Evolutionary conservation across 2,113 vertebrate species (phyloP).

Genomic region (Alligator sinensis): DNA sequence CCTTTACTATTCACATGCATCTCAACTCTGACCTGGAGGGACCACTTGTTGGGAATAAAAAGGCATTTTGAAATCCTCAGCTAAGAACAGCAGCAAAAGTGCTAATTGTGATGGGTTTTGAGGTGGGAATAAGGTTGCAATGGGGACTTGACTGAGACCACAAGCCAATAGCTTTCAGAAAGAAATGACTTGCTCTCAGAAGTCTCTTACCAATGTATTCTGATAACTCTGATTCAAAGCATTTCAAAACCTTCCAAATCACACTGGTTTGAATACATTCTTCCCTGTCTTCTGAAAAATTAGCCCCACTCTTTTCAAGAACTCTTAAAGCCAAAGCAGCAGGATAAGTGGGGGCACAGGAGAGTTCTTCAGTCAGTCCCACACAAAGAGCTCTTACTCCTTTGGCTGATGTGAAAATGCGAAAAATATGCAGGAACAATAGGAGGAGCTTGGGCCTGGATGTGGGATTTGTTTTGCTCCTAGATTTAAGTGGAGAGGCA

Average conservation of each 20-base stretch:
- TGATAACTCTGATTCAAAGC: not conserved
- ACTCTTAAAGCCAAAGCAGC: not conserved
- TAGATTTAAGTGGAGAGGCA: not conserved
- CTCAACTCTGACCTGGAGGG: not conserved
- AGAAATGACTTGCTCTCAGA: not conserved
- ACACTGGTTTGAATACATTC: not conserved
- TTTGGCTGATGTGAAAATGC: not conserved
- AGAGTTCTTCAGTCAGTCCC: not conserved
- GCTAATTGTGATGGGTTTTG: not conserved
- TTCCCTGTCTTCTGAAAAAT: not conserved
- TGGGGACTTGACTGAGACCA: not conserved
- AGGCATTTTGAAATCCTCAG: not conserved
- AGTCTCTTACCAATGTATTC: not conserved
- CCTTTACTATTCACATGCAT: fast-evolving
- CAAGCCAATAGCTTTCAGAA: not conserved
- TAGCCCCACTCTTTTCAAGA: not conserved
- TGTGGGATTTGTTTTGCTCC: not conserved
- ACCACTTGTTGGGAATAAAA: not conserved
- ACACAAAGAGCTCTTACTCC: not conserved
- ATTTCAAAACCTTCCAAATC: not conserved
- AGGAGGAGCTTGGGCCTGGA: not conserved
- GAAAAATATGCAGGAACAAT: not conserved
- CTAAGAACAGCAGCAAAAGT: not conserved
- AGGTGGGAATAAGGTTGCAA: not conserved
- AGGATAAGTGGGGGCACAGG: not conserved